Evolutionary conservation across 2,888 invertebrate genomes (phyloP).

Genomic region (Pollenia angustigena): DNA sequence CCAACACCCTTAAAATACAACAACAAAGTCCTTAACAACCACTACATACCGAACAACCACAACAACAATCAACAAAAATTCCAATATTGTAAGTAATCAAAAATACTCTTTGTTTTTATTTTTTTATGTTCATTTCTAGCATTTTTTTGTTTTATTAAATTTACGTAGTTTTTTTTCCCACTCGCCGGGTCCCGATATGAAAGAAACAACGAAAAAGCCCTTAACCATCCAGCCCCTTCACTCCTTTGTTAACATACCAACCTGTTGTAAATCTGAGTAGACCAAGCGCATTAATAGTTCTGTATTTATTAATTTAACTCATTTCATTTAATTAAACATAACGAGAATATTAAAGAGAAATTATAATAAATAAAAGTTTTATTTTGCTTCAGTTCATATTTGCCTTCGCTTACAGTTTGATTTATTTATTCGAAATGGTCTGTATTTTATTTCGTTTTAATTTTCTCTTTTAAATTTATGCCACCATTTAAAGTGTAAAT

Average conservation of each 20-base stretch:
- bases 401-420: background rate
- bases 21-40: conserved; percentile 54
- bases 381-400: background rate
- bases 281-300: background rate
- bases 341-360: background rate
- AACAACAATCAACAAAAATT: conserved; percentile 51
- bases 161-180: conserved; percentile 15
- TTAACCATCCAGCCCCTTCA: no score
- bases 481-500: background rate
- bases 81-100: conserved; percentile 55
- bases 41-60: conserved; percentile 45
- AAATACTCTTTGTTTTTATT: background rate
- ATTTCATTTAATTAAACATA: conserved; percentile 6
- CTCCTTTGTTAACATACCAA: no score
- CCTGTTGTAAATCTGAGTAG: background rate
- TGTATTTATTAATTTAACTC: conserved; percentile 7
- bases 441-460: background rate
- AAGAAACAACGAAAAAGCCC: no score
- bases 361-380: background rate
- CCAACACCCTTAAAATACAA: conserved; percentile 53
- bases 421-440: background rate
- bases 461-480: background rate
- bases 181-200: background rate
- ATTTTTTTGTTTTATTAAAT: conserved; percentile 29
- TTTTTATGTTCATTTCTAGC: conserved; percentile 7